A percentile compares a stretch with the other conserved stretches of the same genome.
Conservation (phyloP, 2,797 vertebrate species). For the Anguilla megastoma region DNA sequence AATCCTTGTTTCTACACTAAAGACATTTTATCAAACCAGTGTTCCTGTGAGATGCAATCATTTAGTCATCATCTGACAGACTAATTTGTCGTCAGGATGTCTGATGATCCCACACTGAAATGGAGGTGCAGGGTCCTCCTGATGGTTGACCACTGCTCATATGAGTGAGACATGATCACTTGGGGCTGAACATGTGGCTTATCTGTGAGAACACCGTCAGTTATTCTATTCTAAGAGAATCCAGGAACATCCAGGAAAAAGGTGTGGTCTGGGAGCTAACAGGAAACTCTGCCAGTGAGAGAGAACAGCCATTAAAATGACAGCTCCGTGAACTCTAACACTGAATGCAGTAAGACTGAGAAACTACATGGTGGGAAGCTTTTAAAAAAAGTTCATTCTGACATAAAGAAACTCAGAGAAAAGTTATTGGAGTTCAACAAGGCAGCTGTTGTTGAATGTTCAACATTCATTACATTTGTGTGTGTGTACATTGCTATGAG, state of each 20-base stretch:
- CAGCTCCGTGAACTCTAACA: neutral
- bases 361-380: neutral
- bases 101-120: neutral
- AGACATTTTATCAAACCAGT: neutral
- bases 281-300: neutral
- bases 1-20: neutral
- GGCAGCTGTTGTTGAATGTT: neutral
- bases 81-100: neutral
- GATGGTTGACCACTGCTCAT: neutral
- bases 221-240: neutral
- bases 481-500: neutral
- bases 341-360: neutral
- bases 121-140: neutral
- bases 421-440: neutral
- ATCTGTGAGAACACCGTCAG: neutral
- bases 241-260: neutral
- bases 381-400: neutral
- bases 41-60: neutral
- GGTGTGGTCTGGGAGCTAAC: neutral
- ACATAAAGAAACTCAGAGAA: neutral
- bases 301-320: neutral
- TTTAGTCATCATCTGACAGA: neutral
- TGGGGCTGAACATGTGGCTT: neutral
- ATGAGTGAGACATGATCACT: neutral
- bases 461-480: neutral